These are phyloP conservation scores for Stigmatopora nigra DNA, from an alignment of 2,113 vertebrate species.

Conservation along the genomic window DNA sequence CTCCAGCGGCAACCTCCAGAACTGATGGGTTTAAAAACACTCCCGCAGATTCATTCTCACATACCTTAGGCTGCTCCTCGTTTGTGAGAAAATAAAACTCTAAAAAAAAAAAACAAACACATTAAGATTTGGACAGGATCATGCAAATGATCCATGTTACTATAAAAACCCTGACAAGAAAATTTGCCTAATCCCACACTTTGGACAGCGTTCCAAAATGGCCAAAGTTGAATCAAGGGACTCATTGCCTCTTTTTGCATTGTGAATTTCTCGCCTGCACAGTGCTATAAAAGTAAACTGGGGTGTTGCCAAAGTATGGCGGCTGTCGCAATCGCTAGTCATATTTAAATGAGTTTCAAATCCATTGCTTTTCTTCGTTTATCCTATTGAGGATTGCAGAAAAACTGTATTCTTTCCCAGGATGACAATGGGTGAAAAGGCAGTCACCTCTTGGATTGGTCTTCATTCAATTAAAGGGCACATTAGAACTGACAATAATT, in stretches of 20 bases:
- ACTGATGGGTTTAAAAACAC: no score
- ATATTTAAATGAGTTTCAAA: not conserved
- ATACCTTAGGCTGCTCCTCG: conserved; percentile 1
- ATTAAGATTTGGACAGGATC: conserved; percentile 18
- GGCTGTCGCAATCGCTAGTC: not conserved
- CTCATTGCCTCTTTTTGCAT: conserved; percentile 3
- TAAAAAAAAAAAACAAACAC: not conserved
- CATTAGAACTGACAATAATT: not conserved
- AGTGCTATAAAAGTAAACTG: not conserved
- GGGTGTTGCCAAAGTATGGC: not conserved
- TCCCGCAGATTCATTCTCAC: no score
- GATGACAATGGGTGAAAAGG: not conserved
- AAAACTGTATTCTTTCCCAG: not conserved
- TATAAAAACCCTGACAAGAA: conserved; percentile 13
- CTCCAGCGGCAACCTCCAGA: no score
- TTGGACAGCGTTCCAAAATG: conserved; percentile 23
- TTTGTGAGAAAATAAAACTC: conserved; percentile 11
- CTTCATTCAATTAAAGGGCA: not conserved
- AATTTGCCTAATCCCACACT: conserved; percentile 26
- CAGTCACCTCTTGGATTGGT: not conserved
- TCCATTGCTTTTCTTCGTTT: not conserved
- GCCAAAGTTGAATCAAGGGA: conserved; percentile 9
- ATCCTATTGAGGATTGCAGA: not conserved
- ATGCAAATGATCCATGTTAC: conserved; percentile 22
- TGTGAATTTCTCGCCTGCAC: not conserved